A percentile compares a stretch with the other conserved stretches of the same genome.
Conservation (phyloP, 2,888 invertebrate genomes). For the Podabrus alpinus region DNA sequence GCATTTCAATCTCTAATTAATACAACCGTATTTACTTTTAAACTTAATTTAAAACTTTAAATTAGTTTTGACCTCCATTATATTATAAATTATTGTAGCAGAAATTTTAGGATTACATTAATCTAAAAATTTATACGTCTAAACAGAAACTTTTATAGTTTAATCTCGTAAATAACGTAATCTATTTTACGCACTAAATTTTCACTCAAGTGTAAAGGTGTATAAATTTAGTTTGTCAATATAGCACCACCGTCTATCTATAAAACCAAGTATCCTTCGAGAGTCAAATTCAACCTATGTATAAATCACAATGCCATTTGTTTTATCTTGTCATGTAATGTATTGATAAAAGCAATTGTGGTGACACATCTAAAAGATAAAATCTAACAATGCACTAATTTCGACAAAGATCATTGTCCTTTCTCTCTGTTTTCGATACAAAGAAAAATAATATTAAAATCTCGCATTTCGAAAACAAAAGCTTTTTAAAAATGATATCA, state of each 20-base stretch:
- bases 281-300: background rate
- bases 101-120: background rate
- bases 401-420: background rate
- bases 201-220: background rate
- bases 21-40: background rate
- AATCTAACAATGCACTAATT: background rate
- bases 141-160: background rate
- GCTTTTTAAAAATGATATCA: background rate
- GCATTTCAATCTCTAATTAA: background rate
- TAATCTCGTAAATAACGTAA: background rate
- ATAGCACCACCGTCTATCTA: background rate
- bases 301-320: background rate
- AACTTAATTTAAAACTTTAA: background rate
- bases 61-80: background rate
- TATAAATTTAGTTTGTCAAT: slow-evolving; percentile 1
- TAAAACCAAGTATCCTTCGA: background rate
- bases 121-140: background rate
- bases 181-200: background rate
- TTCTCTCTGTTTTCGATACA: background rate
- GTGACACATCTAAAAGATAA: slow-evolving; percentile 1
- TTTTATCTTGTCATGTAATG: slow-evolving; percentile 1
- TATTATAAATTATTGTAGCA: background rate
- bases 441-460: background rate
- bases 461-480: background rate
- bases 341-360: background rate